Percentiles rank a stretch among this genome's conserved stretches.
These are phyloP conservation scores for Prinia subflava DNA, from an alignment of 2,113 vertebrate genomes.

Conservation along the genomic window DNA sequence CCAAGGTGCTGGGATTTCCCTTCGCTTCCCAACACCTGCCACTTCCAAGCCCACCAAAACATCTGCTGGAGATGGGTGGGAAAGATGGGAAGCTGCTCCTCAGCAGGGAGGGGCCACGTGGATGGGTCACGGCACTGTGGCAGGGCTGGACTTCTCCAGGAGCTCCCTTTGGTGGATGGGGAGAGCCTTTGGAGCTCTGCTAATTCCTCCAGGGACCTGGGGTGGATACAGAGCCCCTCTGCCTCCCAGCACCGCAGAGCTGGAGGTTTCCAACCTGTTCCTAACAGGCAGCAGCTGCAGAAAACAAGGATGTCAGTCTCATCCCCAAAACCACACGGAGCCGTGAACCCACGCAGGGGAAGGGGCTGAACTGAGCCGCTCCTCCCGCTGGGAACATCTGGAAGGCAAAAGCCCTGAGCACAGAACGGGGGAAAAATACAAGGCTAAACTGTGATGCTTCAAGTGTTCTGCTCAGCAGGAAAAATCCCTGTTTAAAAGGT, in stretches of 20 bases:
- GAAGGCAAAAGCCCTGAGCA: background rate
- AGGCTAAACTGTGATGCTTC: background rate
- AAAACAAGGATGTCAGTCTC: background rate
- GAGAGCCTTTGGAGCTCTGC: background rate
- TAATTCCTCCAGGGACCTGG: background rate
- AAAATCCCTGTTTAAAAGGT: background rate
- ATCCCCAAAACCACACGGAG: background rate
- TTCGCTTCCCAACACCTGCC: fast-evolving
- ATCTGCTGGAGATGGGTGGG: background rate
- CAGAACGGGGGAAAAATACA: background rate
- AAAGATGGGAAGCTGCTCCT: background rate
- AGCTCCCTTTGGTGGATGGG: fast-evolving
- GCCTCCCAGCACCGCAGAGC: fast-evolving
- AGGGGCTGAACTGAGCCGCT: background rate
- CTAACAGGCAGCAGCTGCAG: background rate
- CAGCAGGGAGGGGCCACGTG: fast-evolving
- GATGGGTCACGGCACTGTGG: fast-evolving
- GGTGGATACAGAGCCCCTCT: background rate
- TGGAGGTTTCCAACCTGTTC: background rate
- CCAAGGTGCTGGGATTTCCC: background rate
- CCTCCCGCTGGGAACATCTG: background rate
- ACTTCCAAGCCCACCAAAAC: background rate
- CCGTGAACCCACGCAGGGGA: background rate
- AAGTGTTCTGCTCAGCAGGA: background rate
- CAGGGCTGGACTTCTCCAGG: background rate